Base-by-base conservation (phyloP, 2,113 vertebrate genomes). In the Sitta europaea region DNA sequence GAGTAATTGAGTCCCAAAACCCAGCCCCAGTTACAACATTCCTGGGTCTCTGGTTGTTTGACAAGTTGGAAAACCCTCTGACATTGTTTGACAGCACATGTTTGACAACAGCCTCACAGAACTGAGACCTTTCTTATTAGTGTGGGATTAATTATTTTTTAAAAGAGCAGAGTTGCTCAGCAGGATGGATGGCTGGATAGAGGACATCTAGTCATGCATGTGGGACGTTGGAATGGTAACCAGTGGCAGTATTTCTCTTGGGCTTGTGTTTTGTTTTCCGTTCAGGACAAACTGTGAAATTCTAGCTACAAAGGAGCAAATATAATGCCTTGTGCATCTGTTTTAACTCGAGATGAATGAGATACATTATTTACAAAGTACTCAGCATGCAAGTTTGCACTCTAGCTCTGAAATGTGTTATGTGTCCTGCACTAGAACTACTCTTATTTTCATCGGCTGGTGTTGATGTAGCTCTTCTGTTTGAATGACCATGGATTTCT, bases 181-280 rank as follows among this genome's bases (percentile, higher is more conserved):
- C 48, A 55, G 59, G 47, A 72, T 0, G 0, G 62, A 47, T 38
- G 43, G 42, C 31, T 4, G 6, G 21, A 50, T 58, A 25, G 22
- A 48, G 0, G 40, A 18, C 45, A 53, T 50, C 20, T 23, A 33
- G 25, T 51, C 9, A 11, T 28, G 5, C 43, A 36, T 2, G 3
- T 0, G 0, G 13, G 24, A 5, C 31, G 22, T 27, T 57, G 58
- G 24, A 53, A 23, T 58, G 29, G 28, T 68, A 55, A 33, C 24
- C 24, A 50, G 14, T 50, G 58, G 10, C 36, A 75, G 5, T 28
- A 21, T 54, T 91, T 83, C 29, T 90, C 42, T 47, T 53, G 23
- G 31, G 8, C 35, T 71, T 66, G 51, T 24, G 21, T 54, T 90
- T 54, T 76, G 6, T 59, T 91, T 83, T 88, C 54, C 0, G 0